Conservation (phyloP, 2,113 vertebrate genomes). For the Lophochroa leadbeateri region DNA sequence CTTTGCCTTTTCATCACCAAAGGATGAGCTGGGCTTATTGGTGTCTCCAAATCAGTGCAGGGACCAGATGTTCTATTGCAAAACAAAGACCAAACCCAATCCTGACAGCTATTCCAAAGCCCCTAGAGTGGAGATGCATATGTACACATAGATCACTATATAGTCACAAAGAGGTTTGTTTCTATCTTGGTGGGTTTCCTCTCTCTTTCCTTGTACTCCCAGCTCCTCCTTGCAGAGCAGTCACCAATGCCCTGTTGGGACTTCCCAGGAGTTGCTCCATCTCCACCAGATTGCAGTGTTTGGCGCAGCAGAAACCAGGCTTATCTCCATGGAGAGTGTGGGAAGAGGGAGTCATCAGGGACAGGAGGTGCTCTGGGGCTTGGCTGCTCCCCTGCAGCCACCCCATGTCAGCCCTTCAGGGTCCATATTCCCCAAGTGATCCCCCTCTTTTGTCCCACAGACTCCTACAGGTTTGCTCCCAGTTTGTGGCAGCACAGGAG, state of each 20-base stretch:
- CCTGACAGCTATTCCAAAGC: neutral
- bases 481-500: neutral
- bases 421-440: neutral
- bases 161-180: neutral
- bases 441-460: neutral
- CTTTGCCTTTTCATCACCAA: neutral
- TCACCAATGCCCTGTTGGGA: neutral
- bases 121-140: neutral
- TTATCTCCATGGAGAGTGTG: neutral
- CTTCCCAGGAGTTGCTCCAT: neutral
- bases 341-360: neutral
- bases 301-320: neutral
- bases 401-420: neutral
- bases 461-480: neutral
- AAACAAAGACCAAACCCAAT: neutral
- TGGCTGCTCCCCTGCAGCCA: neutral
- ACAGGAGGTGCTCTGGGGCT: neutral
- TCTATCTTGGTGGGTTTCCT: neutral
- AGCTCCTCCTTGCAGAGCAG: neutral
- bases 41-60: neutral
- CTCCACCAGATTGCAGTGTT: neutral
- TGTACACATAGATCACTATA: fast-evolving
- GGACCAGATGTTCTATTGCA: neutral
- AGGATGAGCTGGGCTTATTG: fast-evolving
- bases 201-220: neutral